Conservation (phyloP, 2,113 vertebrate species). For the Globicephala melas region DNA sequence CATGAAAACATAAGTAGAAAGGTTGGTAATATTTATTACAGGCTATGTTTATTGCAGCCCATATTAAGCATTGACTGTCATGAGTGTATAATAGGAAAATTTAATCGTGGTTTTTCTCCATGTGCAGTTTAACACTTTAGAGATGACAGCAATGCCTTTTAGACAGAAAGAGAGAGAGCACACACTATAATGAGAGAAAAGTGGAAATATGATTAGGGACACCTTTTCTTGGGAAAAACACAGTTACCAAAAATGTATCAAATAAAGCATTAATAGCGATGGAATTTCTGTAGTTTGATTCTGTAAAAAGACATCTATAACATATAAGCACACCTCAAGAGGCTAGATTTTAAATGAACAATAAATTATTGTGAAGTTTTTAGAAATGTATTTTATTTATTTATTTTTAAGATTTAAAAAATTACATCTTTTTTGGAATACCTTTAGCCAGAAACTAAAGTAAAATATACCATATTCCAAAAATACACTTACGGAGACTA, state of each 20-base stretch:
- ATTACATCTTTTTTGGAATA: not conserved
- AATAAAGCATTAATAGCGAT: not conserved
- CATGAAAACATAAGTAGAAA: not conserved
- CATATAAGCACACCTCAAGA: not conserved
- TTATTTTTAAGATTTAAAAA: slow-evolving; percentile 25
- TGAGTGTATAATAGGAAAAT: not conserved
- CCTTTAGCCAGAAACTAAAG: not conserved
- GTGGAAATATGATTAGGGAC: not conserved
- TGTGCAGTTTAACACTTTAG: not conserved
- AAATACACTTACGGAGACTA: not conserved
- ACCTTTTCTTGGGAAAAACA: not conserved
- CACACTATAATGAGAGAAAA: not conserved
- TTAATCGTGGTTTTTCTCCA: not conserved
- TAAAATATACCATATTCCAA: not conserved
- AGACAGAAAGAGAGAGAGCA: not conserved
- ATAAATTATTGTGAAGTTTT: not conserved
- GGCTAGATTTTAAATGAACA: not conserved
- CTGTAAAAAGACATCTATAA: not conserved
- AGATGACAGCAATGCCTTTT: not conserved
- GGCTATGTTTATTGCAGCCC: not conserved
- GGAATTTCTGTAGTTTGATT: not conserved
- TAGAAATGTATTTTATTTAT: slow-evolving; percentile 5
- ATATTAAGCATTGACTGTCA: not conserved
- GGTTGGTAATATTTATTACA: not conserved
- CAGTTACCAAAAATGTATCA: not conserved